These are phyloP conservation scores for Pangasius krempfi DNA, from an alignment of 2,797 vertebrate species.

Conservation along the genomic window DNA sequence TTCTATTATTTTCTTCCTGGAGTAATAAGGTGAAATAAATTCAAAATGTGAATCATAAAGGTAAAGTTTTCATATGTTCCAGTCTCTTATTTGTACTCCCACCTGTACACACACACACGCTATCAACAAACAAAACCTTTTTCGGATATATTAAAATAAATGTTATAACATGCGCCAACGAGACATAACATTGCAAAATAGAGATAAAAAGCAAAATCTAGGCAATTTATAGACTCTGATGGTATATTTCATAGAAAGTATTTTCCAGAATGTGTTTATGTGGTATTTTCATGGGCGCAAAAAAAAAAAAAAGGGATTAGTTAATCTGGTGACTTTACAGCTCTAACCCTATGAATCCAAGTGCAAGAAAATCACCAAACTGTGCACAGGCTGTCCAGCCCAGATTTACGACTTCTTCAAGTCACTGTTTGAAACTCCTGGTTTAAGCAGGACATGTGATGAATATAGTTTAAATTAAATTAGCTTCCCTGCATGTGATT, in stretches of 20 bases:
- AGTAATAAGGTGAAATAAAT: neutral
- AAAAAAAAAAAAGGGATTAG: neutral
- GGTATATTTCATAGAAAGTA: neutral
- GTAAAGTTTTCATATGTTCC: neutral
- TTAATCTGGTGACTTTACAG: neutral
- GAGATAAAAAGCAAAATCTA: neutral
- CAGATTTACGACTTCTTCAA: slow-evolving; percentile 3
- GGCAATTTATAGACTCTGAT: neutral
- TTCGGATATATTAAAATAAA: neutral
- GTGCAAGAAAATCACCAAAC: neutral
- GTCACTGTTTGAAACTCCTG: slow-evolving; percentile 45
- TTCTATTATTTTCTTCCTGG: neutral
- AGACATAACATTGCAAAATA: neutral
- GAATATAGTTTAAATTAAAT: slow-evolving; percentile 64
- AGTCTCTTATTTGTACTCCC: neutral
- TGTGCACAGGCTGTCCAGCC: neutral
- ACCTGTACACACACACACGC: neutral
- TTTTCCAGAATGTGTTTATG: neutral
- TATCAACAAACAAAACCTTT: neutral
- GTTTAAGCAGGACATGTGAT: slow-evolving; percentile 41
- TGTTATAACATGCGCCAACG: neutral
- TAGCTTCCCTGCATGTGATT: slow-evolving; percentile 51
- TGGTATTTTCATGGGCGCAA: neutral
- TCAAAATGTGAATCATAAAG: neutral
- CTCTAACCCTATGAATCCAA: neutral